phyloP scores from a whole-genome alignment of 2,797 vertebrate genomes.

The Hylomyscus alleni region DNA sequence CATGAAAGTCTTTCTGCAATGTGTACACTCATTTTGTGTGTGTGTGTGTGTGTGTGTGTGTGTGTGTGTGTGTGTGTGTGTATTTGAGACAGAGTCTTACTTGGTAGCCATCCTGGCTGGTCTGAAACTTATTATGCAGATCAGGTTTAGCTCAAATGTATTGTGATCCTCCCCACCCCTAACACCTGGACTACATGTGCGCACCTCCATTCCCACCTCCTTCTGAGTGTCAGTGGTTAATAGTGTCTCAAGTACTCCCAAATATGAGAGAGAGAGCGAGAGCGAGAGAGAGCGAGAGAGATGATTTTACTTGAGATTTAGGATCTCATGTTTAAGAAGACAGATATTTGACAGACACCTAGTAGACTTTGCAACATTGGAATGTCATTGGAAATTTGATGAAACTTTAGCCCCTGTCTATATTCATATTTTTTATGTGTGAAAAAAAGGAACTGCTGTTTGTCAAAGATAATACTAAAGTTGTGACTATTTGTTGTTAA shows the following conservation, averaged over 20 bases:
- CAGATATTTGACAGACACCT: background rate
- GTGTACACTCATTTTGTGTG: background rate
- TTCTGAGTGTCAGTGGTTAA: background rate
- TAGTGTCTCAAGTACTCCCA: conserved; percentile 33
- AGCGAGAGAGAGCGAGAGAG: background rate
- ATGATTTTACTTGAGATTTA: background rate
- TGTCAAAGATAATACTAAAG: conserved; percentile 22
- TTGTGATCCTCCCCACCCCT: background rate
- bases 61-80: background rate
- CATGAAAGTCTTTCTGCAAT: background rate
- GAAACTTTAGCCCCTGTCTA: background rate
- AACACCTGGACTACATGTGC: background rate
- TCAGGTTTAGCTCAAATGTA: background rate
- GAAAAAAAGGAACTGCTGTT: background rate
- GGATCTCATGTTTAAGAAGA: conserved; percentile 38
- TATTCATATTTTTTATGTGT: background rate
- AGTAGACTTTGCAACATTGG: background rate
- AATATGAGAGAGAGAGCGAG: background rate
- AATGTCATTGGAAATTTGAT: conserved; percentile 49
- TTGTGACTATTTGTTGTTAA: conserved; percentile 37
- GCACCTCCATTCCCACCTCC: background rate
- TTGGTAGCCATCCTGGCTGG: background rate
- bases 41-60: background rate
- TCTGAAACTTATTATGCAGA: background rate
- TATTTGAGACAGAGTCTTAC: background rate